These are phyloP conservation scores for Gopherus evgoodei DNA, from an alignment of 2,113 vertebrate species.

Conservation along the genomic window DNA sequence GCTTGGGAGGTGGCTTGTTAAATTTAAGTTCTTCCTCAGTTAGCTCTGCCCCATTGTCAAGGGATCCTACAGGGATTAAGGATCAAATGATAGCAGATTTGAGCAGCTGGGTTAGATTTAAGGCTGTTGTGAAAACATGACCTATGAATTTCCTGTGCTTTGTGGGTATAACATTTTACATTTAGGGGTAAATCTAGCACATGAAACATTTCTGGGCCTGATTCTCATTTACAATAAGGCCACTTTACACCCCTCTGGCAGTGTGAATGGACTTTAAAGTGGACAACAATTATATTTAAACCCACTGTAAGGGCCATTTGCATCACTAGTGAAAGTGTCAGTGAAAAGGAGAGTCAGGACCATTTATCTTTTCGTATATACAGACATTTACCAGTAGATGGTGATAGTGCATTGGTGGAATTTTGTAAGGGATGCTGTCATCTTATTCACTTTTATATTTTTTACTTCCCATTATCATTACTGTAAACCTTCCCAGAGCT, in stretches of 20 bases:
- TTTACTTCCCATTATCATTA: neutral
- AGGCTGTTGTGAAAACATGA: neutral
- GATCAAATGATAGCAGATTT: neutral
- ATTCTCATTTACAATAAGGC: neutral
- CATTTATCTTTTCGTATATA: neutral
- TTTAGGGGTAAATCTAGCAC: neutral
- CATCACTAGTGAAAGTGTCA: neutral
- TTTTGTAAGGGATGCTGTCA: neutral
- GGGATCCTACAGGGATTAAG: neutral
- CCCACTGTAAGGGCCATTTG: neutral
- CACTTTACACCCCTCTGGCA: fast-evolving
- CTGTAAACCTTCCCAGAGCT: neutral
- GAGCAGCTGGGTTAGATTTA: neutral
- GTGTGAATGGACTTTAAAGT: neutral
- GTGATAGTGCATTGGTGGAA: constrained; percentile 56
- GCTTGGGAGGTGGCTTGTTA: neutral
- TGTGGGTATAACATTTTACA: neutral
- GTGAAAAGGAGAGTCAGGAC: too few species aligned
- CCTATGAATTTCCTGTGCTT: neutral
- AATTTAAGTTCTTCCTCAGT: neutral
- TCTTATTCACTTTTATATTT: neutral
- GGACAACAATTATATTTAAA: neutral
- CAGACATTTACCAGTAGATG: constrained; percentile 53
- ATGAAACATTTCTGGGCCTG: neutral
- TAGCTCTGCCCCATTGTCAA: neutral